Percentiles rank a stretch among this genome's conserved stretches.
Conservation (phyloP, 2,113 vertebrate species). For the Chaenogobius annularis region DNA sequence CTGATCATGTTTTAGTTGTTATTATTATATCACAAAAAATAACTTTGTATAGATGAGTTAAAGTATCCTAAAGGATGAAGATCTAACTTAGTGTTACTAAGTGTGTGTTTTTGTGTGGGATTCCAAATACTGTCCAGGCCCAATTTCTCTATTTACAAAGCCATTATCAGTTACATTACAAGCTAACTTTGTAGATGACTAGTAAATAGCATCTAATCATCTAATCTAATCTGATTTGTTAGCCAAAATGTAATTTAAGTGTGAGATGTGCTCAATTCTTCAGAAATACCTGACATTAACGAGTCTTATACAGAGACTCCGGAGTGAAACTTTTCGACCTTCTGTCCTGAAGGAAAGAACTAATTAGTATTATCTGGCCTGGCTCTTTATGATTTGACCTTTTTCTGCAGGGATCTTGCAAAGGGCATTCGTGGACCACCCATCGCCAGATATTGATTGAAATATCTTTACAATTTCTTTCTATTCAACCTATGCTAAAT, state of each 20-base stretch:
- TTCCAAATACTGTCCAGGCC: too few species aligned
- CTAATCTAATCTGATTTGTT: neutral
- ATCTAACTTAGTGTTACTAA: too few species aligned
- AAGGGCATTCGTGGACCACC: slow-evolving; percentile 25
- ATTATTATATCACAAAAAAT: too few species aligned
- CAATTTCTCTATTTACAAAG: too few species aligned
- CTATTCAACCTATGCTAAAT: slow-evolving; percentile 1
- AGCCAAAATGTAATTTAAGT: neutral
- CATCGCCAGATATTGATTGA: slow-evolving; percentile 25
- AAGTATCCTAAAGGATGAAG: too few species aligned
- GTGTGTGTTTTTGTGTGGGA: too few species aligned
- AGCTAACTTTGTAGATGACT: too few species aligned
- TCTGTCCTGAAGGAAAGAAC: neutral
- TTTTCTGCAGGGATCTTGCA: slow-evolving; percentile 16
- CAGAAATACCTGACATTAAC: neutral
- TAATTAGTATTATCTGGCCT: slow-evolving; percentile 15
- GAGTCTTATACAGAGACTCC: neutral
- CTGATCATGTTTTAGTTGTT: too few species aligned
- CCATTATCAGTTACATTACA: too few species aligned
- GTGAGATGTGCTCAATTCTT: neutral
- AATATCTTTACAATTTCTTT: slow-evolving; percentile 1
- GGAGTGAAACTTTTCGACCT: neutral
- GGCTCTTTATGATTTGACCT: slow-evolving; percentile 16
- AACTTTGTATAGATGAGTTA: too few species aligned
- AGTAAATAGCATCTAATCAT: too few species aligned